Conservation (phyloP, 2,113 vertebrate genomes). For the Daubentonia madagascariensis region DNA sequence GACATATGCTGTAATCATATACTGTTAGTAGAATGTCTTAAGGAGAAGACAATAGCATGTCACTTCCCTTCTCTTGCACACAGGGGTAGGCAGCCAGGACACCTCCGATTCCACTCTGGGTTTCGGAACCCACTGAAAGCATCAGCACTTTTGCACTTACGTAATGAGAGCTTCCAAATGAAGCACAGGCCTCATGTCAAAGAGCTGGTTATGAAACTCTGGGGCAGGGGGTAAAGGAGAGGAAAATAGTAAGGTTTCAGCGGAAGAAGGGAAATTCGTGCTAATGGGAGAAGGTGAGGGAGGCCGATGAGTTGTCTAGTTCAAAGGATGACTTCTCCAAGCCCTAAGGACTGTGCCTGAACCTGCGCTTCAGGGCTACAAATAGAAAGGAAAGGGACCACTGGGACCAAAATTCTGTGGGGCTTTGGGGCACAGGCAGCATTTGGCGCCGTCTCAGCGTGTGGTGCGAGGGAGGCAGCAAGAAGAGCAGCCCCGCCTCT, state of each 20-base stretch:
- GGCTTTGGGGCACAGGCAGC: background rate
- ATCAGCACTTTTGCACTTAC: background rate
- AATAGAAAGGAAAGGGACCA: background rate
- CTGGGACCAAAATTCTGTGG: background rate
- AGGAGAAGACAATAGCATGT: background rate
- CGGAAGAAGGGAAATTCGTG: background rate
- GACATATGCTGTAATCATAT: no score
- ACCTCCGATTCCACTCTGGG: background rate
- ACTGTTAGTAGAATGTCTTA: background rate
- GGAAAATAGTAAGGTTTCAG: background rate
- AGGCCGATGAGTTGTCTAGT: background rate
- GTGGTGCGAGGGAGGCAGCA: background rate
- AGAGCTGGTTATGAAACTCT: background rate
- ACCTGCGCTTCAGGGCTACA: background rate
- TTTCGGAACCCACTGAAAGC: background rate
- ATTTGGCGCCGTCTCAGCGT: no score
- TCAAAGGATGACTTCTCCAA: background rate
- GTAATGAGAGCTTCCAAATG: background rate
- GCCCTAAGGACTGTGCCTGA: background rate
- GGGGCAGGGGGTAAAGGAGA: background rate
- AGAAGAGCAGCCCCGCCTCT: background rate
- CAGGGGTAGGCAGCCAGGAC: accelerated
- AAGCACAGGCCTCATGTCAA: background rate
- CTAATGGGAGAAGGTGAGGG: background rate
- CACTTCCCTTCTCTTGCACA: background rate